Percentiles rank a stretch among this genome's conserved stretches.
Conservation (phyloP, 2,888 invertebrate genomes). For the Perizoma flavofasciatum region DNA sequence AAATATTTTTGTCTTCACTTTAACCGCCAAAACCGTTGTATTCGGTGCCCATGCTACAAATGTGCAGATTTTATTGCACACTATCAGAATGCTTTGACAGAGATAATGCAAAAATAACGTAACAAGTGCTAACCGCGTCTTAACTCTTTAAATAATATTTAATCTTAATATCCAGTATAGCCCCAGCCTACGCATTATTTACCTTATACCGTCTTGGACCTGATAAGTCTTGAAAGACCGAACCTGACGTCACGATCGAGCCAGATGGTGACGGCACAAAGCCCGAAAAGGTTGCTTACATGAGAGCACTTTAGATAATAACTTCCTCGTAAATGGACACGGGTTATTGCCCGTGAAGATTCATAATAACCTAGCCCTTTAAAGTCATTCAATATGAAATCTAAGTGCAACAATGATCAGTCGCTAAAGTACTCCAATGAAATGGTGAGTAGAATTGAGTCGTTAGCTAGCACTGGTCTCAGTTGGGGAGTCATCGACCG, state of each 20-base stretch:
- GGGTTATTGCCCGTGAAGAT: too few relatives aligned
- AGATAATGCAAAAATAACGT: too few relatives aligned
- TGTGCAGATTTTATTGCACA: too few relatives aligned
- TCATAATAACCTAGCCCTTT: slow-evolving; percentile 6
- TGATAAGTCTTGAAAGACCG: too few relatives aligned
- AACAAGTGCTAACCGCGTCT: too few relatives aligned
- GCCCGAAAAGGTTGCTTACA: background rate
- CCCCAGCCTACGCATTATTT: too few relatives aligned
- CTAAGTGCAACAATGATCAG: slow-evolving; percentile 24
- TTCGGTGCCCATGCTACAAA: too few relatives aligned
- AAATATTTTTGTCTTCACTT: too few relatives aligned
- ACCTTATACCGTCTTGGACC: too few relatives aligned
- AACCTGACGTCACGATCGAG: background rate
- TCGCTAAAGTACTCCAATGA: slow-evolving; percentile 45
- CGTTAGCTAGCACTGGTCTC: slow-evolving; percentile 63
- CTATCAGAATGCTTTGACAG: too few relatives aligned
- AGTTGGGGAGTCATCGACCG: slow-evolving; percentile 76
- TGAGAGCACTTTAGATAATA: background rate
- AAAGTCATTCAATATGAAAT: slow-evolving; percentile 17
- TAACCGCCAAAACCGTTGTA: too few relatives aligned
- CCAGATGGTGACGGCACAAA: background rate
- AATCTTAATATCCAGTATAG: background rate
- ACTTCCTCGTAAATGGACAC: background rate
- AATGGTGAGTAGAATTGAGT: slow-evolving; percentile 50
- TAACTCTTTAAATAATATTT: background rate